Conservation (phyloP, 2,888 invertebrate species). For the Hemaris fuciformis region DNA sequence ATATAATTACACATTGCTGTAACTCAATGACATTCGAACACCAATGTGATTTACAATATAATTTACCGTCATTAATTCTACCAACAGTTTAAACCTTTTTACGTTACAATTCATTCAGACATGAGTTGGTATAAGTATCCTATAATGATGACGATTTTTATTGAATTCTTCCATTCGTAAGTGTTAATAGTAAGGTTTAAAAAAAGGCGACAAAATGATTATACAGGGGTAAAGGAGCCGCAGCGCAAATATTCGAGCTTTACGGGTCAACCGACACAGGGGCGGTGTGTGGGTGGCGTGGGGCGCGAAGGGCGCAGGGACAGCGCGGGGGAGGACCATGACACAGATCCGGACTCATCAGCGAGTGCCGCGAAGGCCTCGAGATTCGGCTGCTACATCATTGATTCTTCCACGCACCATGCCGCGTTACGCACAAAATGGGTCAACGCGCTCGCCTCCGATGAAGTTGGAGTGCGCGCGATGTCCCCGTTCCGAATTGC, state of each 20-base stretch:
- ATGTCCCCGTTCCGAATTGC: slow-evolving; percentile 72
- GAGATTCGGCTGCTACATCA: slow-evolving; percentile 74
- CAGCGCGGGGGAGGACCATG: slow-evolving; percentile 70
- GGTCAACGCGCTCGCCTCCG: slow-evolving; percentile 66
- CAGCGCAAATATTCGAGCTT: slow-evolving; percentile 70
- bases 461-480: slow-evolving; percentile 56
- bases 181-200: not conserved
- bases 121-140: not conserved
- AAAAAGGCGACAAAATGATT: slow-evolving; percentile 31
- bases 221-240: slow-evolving; percentile 60
- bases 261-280: slow-evolving; percentile 67
- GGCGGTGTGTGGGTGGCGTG: slow-evolving; percentile 54
- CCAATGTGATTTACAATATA: not conserved
- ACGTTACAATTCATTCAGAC: not conserved
- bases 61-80: not conserved
- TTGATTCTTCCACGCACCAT: slow-evolving; percentile 71
- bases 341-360: slow-evolving; percentile 78
- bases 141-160: slow-evolving; percentile 14
- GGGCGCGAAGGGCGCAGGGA: slow-evolving; percentile 64
- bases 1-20: not conserved
- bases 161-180: slow-evolving; percentile 43
- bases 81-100: not conserved
- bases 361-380: slow-evolving; percentile 68
- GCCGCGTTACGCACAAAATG: slow-evolving; percentile 70
- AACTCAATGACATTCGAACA: not conserved